phyloP scores from a whole-genome alignment of 2,113 vertebrate genomes.

The Megaceryle maxima region DNA sequence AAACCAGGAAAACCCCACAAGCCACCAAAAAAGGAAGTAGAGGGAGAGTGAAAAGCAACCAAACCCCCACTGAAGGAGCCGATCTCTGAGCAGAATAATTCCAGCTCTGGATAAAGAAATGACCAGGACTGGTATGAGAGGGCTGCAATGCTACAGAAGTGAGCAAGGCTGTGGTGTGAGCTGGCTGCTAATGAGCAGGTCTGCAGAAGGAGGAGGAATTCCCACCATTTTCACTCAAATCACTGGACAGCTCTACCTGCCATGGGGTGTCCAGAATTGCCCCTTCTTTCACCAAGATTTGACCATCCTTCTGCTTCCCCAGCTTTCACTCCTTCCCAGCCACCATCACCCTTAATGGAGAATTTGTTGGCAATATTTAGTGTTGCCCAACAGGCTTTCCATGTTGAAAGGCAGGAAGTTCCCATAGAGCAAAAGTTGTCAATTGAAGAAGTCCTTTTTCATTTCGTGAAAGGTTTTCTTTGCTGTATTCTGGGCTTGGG shows the following conservation, averaged over 20 bases:
- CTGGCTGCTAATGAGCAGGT: background rate
- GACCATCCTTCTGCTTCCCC: background rate
- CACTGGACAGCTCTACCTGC: background rate
- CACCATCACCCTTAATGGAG: background rate
- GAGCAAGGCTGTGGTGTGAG: background rate
- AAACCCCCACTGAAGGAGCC: background rate
- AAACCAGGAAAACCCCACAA: background rate
- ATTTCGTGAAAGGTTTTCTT: background rate
- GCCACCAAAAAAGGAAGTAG: background rate
- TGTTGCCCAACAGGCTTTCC: background rate
- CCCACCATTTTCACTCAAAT: background rate
- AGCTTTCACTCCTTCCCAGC: accelerated
- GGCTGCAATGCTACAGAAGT: accelerated
- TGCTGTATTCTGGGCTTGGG: background rate
- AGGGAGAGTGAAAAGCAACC: background rate
- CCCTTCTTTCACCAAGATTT: background rate
- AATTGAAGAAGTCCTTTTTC: background rate
- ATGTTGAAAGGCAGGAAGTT: background rate
- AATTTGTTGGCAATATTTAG: background rate
- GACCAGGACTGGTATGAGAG: background rate
- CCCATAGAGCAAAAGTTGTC: background rate
- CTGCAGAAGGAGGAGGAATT: background rate
- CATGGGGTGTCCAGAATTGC: background rate
- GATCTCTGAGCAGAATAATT: background rate
- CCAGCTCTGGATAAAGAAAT: background rate